Evolutionary conservation across 2,888 invertebrate genomes (phyloP), one percentile per base, ranked within the genome.

Genomic region (Athrips mouffetella): DNA sequence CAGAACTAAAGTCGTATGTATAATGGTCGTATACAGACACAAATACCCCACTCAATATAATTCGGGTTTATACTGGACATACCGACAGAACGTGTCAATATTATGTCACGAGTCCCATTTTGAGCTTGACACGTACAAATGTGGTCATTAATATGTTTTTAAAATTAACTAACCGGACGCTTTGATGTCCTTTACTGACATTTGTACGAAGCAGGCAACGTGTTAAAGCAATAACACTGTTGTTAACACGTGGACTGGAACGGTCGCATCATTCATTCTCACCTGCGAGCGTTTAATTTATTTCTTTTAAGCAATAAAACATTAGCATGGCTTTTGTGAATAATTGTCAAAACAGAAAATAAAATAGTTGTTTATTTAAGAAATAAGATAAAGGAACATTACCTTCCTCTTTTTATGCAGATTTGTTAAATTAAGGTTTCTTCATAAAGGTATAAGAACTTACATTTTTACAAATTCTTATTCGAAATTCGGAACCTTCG

Each of bases 101-200:
- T 85, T 86, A 80, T 88, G 87, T 88, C 88, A 88, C 86, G 85
- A 85, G 75, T 76, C 70, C 69, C 80, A 80, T 83, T 81, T 71
- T 60, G 63, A 60, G 66, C 35, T 50, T 65, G 87, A 85, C 87
- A 72, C 76, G 60, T 71, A 88, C 78, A 82, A 87, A 88, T 86
- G 80, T 60, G 57, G 60, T 72, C 79, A 83, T 85, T 86, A 85
- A 85, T 85, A 78, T 76, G 71, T 72, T 78, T 78, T 74, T 80
- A 79, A 78, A 84, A 85, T 84, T 83, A 85, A 82, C 70, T 59
- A 63, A 68, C 68, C 69, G 67, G 62, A 57, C 60, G 61, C 74
- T 84, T 82, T 85, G 79, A 84, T 75, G 82, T 77, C 71, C 76
- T 76, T 65, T 70, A 69, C 66, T 63, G 62, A 60, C 62, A 58